Conservation (phyloP, 2,113 vertebrate species). For the Panthera tigris region DNA sequence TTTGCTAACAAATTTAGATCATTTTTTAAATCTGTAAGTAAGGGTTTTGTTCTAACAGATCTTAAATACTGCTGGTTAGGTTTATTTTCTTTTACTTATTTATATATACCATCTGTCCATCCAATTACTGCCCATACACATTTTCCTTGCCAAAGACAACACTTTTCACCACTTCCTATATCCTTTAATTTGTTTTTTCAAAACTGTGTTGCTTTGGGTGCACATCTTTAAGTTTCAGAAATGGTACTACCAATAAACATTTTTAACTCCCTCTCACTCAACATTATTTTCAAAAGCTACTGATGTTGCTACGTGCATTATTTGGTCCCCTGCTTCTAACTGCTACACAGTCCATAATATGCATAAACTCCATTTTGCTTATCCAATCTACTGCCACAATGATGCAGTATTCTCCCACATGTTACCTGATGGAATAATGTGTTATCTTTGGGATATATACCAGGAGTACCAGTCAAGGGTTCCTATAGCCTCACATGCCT, state of each 20-base stretch:
- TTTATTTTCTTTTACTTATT: conserved; percentile 3
- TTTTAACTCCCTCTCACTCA: not conserved
- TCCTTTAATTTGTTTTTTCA: not conserved
- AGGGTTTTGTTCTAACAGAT: not conserved
- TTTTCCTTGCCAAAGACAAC: not conserved
- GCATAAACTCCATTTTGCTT: not conserved
- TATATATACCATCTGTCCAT: not conserved
- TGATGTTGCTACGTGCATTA: not conserved
- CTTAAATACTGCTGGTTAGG: not conserved
- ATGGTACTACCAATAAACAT: not conserved
- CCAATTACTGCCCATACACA: not conserved
- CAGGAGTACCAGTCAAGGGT: not conserved
- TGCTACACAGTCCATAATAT: not conserved
- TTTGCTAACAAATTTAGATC: not conserved
- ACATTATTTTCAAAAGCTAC: not conserved
- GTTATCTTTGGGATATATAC: not conserved
- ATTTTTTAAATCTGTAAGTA: conserved; percentile 20
- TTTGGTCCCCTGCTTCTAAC: not conserved
- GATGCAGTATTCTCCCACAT: not conserved
- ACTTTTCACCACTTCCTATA: not conserved
- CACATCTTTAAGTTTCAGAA: not conserved
- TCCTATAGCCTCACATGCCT: not conserved
- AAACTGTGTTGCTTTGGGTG: not conserved
- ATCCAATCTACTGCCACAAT: not conserved
- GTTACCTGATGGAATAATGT: not conserved